A percentile compares a stretch with the other conserved stretches of the same genome.
Conservation (phyloP, 2,113 vertebrate genomes). For the Dasyprocta punctata region DNA sequence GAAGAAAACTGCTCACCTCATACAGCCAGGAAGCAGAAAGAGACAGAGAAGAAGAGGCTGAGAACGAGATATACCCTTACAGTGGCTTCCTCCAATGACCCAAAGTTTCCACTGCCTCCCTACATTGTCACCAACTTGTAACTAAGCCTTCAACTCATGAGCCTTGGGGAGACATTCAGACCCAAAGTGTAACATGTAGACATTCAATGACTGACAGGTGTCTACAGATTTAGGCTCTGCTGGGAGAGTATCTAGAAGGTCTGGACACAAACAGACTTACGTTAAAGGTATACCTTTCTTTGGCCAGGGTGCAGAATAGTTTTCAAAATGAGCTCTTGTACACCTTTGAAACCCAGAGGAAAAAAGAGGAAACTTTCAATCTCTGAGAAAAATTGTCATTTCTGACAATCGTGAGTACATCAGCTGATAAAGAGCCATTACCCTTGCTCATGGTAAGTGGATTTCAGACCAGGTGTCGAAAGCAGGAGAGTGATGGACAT, state of each 20-base stretch:
- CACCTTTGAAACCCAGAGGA: not conserved
- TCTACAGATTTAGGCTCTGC: not conserved
- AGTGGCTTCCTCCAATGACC: not conserved
- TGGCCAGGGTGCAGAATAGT: not conserved
- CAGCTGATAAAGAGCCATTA: no score
- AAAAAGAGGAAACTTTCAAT: not conserved
- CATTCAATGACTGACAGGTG: not conserved
- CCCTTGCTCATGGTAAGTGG: no score
- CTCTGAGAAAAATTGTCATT: not conserved
- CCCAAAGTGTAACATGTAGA: not conserved
- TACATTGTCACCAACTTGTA: not conserved
- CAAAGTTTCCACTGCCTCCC: not conserved
- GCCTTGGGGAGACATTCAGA: not conserved
- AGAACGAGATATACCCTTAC: not conserved
- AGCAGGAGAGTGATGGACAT: not conserved
- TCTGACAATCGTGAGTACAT: not conserved
- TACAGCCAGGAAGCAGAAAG: not conserved
- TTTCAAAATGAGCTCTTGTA: not conserved
- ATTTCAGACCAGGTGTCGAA: not conserved
- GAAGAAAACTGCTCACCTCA: not conserved
- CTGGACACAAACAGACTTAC: not conserved
- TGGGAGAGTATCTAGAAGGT: not conserved
- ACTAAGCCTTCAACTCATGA: not conserved
- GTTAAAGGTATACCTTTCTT: not conserved
- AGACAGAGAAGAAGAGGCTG: not conserved